Conservation (phyloP, 2,888 invertebrate genomes). For the Diarsia brunnea region DNA sequence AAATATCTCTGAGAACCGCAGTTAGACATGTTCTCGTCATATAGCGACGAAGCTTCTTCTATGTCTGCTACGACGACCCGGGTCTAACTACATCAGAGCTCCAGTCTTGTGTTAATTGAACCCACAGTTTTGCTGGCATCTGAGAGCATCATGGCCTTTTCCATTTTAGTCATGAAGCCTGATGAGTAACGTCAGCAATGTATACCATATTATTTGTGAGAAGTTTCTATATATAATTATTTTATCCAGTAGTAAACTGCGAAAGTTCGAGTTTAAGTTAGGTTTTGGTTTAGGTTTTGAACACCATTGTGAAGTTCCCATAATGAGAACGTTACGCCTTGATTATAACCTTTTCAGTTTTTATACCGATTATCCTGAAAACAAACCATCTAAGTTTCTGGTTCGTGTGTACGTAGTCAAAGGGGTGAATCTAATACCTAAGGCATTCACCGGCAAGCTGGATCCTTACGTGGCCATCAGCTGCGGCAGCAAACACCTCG, state of each 20-base stretch:
- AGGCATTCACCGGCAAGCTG: slow-evolving; percentile 93
- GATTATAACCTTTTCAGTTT: slow-evolving; percentile 75
- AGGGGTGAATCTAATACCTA: slow-evolving; percentile 93
- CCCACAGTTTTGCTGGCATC: background rate
- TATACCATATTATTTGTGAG: background rate
- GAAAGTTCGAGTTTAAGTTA: no score
- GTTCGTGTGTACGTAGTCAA: slow-evolving; percentile 95
- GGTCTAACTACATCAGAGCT: background rate
- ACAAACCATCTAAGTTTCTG: slow-evolving; percentile 91
- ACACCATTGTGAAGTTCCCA: background rate
- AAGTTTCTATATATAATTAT: background rate
- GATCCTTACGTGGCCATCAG: slow-evolving; percentile 94
- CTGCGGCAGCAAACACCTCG: slow-evolving; percentile 91
- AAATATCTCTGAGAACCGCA: no score
- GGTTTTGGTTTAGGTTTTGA: background rate
- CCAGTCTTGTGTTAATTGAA: background rate
- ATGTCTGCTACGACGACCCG: background rate
- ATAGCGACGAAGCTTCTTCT: background rate
- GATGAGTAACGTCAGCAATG: background rate
- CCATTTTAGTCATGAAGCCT: background rate
- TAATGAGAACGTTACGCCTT: background rate
- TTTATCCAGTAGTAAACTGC: background rate
- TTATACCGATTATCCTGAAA: slow-evolving; percentile 91
- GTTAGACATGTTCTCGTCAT: background rate
- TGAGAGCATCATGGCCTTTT: background rate